Percentiles rank a stretch among this genome's conserved stretches.
Evolutionary conservation across 2,113 vertebrate species (phyloP).

Genomic region (Carassius auratus): DNA sequence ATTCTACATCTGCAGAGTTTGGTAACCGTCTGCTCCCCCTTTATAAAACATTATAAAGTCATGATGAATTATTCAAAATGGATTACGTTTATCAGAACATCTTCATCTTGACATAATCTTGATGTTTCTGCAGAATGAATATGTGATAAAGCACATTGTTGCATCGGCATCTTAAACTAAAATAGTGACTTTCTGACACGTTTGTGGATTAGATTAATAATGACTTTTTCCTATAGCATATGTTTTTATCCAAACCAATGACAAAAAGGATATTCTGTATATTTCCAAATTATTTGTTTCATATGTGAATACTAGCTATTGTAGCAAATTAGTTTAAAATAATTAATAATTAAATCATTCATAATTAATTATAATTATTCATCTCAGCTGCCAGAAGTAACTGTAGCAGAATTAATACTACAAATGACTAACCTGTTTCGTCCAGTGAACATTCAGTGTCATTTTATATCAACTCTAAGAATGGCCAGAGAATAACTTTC

Average conservation of each 20-base stretch:
- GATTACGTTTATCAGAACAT: not conserved
- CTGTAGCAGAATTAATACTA: no score
- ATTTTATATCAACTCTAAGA: no score
- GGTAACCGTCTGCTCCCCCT: not conserved
- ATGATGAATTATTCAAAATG: not conserved
- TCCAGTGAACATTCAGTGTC: no score
- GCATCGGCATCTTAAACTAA: not conserved
- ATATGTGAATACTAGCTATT: no score
- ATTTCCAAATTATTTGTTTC: not conserved
- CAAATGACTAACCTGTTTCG: no score
- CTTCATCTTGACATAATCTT: not conserved
- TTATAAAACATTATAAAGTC: not conserved
- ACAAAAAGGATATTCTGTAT: not conserved
- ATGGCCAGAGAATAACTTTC: no score
- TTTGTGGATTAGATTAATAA: not conserved
- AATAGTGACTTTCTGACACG: not conserved
- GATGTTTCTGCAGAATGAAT: not conserved
- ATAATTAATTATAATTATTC: no score
- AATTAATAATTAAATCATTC: not conserved
- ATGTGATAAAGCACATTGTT: not conserved
- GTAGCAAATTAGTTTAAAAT: no score
- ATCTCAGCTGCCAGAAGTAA: no score
- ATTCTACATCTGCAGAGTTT: conserved; percentile 27
- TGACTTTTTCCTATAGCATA: not conserved
- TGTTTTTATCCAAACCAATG: not conserved